Percentiles rank a stretch among this genome's conserved stretches.
These are phyloP conservation scores for Carassius carassius DNA, from an alignment of 2,113 vertebrate species.

Conservation along the genomic window DNA sequence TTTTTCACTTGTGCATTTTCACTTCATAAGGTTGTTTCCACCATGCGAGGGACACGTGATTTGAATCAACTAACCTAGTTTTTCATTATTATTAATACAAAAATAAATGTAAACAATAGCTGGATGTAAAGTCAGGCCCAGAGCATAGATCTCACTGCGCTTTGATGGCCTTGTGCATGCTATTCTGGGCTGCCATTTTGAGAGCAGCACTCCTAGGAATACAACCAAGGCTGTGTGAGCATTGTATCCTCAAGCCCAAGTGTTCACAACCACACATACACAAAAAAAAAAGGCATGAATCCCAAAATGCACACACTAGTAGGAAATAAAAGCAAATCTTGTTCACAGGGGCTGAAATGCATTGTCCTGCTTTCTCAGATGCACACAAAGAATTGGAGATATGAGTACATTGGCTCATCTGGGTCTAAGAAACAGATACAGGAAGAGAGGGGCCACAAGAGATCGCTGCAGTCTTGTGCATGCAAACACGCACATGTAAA, in stretches of 20 bases:
- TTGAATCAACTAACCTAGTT: too few relatives aligned
- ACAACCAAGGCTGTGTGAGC: conserved; percentile 59
- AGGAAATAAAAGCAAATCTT: too few relatives aligned
- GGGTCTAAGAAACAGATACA: conserved; percentile 54
- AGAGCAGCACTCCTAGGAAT: conserved; percentile 55
- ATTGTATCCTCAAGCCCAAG: conserved; percentile 58
- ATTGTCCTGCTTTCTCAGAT: not conserved
- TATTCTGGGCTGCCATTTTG: conserved; percentile 47
- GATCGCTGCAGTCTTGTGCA: not conserved
- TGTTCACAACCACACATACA: not conserved
- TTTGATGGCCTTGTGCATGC: too few relatives aligned
- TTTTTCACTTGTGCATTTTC: too few relatives aligned
- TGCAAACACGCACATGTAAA: not conserved
- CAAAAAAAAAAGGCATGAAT: conserved; percentile 12
- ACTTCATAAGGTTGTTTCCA: too few relatives aligned
- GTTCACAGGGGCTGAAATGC: too few relatives aligned
- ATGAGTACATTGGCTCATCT: conserved; percentile 61
- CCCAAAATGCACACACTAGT: not conserved
- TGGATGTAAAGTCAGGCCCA: too few relatives aligned
- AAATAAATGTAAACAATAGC: too few relatives aligned
- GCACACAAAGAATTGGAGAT: conserved; percentile 50
- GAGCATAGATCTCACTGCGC: too few relatives aligned
- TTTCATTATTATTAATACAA: too few relatives aligned
- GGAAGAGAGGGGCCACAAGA: conserved; percentile 51
- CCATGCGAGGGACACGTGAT: too few relatives aligned